Percentiles rank a stretch among this genome's conserved stretches.
Evolutionary conservation across 2,888 invertebrate genomes (phyloP).

Genomic region (Brachycybe producta): DNA sequence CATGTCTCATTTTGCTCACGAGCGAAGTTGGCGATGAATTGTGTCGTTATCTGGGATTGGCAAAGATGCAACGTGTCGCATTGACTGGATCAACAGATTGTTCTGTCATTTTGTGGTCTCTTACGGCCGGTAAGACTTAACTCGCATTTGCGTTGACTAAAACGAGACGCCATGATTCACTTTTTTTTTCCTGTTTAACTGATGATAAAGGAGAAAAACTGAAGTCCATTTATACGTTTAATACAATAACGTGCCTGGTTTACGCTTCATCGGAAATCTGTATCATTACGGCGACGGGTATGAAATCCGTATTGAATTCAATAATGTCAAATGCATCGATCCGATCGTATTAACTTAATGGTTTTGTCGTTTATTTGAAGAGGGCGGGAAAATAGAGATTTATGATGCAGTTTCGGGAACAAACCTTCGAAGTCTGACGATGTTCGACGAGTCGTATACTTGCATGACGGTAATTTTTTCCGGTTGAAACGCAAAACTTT

Average conservation of each 20-base stretch:
- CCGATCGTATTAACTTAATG: not conserved
- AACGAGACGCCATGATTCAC: not conserved
- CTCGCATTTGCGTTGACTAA: not conserved
- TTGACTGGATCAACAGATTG: slow-evolving; percentile 32
- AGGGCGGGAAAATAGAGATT: slow-evolving; percentile 32
- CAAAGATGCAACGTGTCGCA: slow-evolving; percentile 23
- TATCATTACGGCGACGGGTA: slow-evolving; percentile 33
- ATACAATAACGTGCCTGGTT: slow-evolving; percentile 29
- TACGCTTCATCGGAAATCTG: slow-evolving; percentile 23
- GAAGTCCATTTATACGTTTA: slow-evolving; percentile 32
- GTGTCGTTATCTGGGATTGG: slow-evolving; percentile 18
- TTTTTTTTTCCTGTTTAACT: not conserved
- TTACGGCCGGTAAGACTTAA: slow-evolving; percentile 27
- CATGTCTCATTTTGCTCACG: slow-evolving; percentile 25
- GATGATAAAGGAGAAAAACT: slow-evolving; percentile 6
- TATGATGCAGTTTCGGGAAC: slow-evolving; percentile 28
- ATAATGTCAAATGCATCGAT: not conserved
- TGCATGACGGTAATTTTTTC: slow-evolving; percentile 27
- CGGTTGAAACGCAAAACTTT: not conserved
- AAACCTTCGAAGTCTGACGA: slow-evolving; percentile 26
- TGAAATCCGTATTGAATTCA: slow-evolving; percentile 4
- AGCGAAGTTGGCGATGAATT: slow-evolving; percentile 23
- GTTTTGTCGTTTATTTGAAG: slow-evolving; percentile 23
- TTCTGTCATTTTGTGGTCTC: slow-evolving; percentile 30
- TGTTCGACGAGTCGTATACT: slow-evolving; percentile 28